Conservation (phyloP, 2,797 vertebrate species). For the Arnoldichthys spilopterus region DNA sequence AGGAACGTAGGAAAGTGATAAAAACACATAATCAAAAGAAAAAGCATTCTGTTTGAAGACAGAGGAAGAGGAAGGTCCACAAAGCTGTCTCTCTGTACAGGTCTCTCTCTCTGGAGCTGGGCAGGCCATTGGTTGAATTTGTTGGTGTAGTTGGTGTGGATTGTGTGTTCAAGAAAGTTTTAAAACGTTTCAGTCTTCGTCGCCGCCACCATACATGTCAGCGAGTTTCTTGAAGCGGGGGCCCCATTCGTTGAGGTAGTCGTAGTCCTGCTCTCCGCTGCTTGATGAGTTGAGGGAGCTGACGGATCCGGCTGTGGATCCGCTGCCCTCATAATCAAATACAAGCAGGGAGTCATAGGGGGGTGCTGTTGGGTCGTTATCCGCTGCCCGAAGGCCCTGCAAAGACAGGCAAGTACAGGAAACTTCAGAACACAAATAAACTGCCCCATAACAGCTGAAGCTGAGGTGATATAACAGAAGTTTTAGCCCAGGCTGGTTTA, state of each 20-base stretch:
- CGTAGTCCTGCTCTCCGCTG: constrained; percentile 96
- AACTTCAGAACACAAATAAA: not conserved
- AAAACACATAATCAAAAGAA: constrained; percentile 15
- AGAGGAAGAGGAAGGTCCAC: constrained; percentile 36
- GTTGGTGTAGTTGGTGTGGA: constrained; percentile 22
- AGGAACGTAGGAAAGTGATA: constrained; percentile 8
- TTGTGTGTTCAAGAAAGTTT: constrained; percentile 19
- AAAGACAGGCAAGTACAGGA: not conserved
- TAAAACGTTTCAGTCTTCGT: constrained; percentile 82
- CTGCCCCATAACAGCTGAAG: not conserved
- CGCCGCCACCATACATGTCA: constrained; percentile 96
- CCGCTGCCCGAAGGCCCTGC: constrained; percentile 94
- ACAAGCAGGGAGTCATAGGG: constrained; percentile 96
- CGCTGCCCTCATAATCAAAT: constrained; percentile 97
- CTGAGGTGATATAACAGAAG: not conserved
- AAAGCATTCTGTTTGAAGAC: constrained; percentile 30
- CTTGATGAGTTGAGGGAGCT: constrained; percentile 96
- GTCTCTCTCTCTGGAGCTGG: constrained; percentile 36
- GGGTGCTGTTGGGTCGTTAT: constrained; percentile 96
- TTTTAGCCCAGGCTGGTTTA: not conserved
- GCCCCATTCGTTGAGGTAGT: constrained; percentile 98
- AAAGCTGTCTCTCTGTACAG: constrained; percentile 45
- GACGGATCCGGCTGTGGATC: constrained; percentile 93
- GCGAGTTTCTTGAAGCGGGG: constrained; percentile 99
- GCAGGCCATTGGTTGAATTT: constrained; percentile 23